These are phyloP conservation scores for Cremastobaeus sp. DNA, from an alignment of 2,888 invertebrate species.

Conservation along the genomic window DNA sequence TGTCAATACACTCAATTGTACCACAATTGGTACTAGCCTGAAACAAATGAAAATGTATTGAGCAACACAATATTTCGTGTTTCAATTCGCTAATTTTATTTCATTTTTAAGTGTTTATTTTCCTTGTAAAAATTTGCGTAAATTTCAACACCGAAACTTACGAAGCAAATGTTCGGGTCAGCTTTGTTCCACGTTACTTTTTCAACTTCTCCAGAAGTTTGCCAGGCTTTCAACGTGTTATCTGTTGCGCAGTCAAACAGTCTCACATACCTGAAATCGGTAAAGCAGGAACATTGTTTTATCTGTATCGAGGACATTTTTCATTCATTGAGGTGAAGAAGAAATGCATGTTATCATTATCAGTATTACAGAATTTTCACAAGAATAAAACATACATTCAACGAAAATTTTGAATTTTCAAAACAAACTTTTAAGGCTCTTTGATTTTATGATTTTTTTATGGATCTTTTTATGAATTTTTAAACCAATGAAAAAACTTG, in stretches of 20 bases:
- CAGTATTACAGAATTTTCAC: too few relatives aligned
- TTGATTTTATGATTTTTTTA: too few relatives aligned
- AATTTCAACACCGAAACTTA: constrained; percentile 75
- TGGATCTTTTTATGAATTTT: too few relatives aligned
- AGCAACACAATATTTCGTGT: too few relatives aligned
- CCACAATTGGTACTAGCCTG: constrained; percentile 81
- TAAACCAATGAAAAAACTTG: too few relatives aligned
- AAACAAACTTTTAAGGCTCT: too few relatives aligned
- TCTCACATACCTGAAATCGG: constrained; percentile 81
- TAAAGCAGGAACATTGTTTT: constrained; percentile 44
- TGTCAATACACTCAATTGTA: constrained; percentile 80
- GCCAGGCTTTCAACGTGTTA: constrained; percentile 83
- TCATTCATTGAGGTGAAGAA: too few relatives aligned
- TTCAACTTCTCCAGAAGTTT: constrained; percentile 89
- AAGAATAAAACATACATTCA: too few relatives aligned
- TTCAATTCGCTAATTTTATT: too few relatives aligned
- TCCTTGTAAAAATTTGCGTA: constrained; percentile 3
- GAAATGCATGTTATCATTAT: too few relatives aligned
- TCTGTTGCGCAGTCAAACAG: constrained; percentile 88
- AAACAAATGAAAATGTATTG: constrained; percentile 33
- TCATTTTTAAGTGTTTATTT: neutral
- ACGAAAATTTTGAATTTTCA: too few relatives aligned
- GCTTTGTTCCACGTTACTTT: constrained; percentile 90
- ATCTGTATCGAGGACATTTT: too few relatives aligned
- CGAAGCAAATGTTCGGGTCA: constrained; percentile 88